Conservation (phyloP, 2,888 invertebrate genomes). For the Ctenicera cuprea region DNA sequence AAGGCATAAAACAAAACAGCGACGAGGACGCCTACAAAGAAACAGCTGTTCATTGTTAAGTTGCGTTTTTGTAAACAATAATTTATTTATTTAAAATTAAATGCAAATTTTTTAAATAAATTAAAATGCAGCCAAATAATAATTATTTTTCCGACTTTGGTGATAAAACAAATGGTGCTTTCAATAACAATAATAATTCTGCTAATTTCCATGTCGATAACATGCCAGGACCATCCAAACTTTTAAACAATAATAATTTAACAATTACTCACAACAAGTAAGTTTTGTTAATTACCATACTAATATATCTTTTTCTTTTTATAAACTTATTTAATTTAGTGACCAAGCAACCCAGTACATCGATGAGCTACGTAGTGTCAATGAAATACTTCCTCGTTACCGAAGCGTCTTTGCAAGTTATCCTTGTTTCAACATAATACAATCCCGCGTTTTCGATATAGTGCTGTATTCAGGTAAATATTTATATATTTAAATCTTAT, state of each 20-base stretch:
- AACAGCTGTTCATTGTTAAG: no score
- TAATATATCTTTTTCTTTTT: no score
- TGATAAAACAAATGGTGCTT: no score
- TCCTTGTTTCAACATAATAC: constrained; percentile 83
- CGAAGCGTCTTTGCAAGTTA: constrained; percentile 74
- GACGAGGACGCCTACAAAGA: no score
- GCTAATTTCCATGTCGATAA: neutral
- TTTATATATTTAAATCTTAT: neutral
- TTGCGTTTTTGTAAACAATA: no score
- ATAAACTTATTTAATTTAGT: constrained; percentile 1
- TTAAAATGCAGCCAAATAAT: neutral
- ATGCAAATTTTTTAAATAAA: neutral
- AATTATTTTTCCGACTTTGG: neutral
- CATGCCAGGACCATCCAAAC: neutral
- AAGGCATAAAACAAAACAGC: no score
- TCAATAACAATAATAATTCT: neutral
- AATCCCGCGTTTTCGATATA: constrained; percentile 82
- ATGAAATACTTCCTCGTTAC: constrained; percentile 64
- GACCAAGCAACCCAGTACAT: neutral
- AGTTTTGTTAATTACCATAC: neutral
- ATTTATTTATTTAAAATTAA: neutral
- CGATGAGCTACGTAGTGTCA: constrained; percentile 46
- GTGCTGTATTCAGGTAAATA: constrained; percentile 78
- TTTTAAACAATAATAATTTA: neutral
- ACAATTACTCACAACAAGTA: neutral